A percentile compares a stretch with the other conserved stretches of the same genome.
Evolutionary conservation across 2,113 vertebrate species (phyloP).

Genomic region (Danio rerio): GRCz12tu NC_133179.1:10123001-10123500

Average conservation of each 20-base stretch:
- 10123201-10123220: slow-evolving; percentile 12
- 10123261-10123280: not conserved
- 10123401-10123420: not conserved
- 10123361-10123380: slow-evolving; percentile 19
- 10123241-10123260: not conserved
- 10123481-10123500: not conserved
- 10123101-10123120: slow-evolving; percentile 72
- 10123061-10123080: slow-evolving; percentile 92
- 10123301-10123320: slow-evolving; percentile 11
- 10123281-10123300: not conserved
- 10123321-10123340: not conserved
- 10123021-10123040: slow-evolving; percentile 18
- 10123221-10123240: not conserved
- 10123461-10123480: not conserved
- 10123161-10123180: slow-evolving; percentile 35
- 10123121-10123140: slow-evolving; percentile 86
- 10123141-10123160: slow-evolving; percentile 90
- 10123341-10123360: slow-evolving; percentile 23
- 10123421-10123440: not conserved
- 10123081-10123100: slow-evolving; percentile 89
- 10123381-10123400: slow-evolving; percentile 10
- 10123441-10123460: not conserved
- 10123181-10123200: not conserved
- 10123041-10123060: slow-evolving; percentile 86
- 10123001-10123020: not conserved